Percentiles rank a stretch among this genome's conserved stretches.
phyloP scores from a whole-genome alignment of 2,113 vertebrate genomes.

The Phylloscopus whistleri region DNA sequence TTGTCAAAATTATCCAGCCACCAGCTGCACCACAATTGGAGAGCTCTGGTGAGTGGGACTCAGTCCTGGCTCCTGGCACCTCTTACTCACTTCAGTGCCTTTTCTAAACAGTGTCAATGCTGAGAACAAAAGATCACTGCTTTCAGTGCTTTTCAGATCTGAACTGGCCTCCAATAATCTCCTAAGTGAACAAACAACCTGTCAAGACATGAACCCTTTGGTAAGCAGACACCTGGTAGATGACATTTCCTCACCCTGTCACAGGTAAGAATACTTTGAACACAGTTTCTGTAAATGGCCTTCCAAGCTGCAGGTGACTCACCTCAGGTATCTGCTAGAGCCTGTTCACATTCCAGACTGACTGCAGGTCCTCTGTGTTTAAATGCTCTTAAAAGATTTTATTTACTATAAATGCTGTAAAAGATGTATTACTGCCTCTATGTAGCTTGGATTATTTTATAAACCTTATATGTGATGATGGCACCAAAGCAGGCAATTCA shows the following conservation, averaged over 20 bases:
- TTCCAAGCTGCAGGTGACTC: neutral
- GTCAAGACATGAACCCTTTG: neutral
- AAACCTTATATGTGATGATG: neutral
- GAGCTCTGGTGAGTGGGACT: neutral
- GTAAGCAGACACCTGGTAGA: neutral
- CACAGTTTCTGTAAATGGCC: accelerated
- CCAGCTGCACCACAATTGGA: neutral
- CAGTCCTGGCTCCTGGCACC: neutral
- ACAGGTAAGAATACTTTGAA: neutral
- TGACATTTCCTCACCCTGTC: neutral
- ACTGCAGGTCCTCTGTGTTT: neutral
- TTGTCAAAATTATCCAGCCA: neutral
- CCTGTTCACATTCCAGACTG: neutral
- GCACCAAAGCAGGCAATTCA: neutral
- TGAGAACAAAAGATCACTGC: neutral
- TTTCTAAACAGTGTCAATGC: neutral
- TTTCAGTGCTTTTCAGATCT: neutral
- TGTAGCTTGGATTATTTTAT: neutral
- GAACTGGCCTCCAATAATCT: neutral
- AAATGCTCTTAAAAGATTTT: neutral
- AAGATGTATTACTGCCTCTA: neutral
- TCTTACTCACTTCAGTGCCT: neutral
- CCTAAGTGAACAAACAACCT: neutral
- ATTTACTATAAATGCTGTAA: neutral
- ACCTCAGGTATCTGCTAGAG: neutral